Conservation (phyloP, 1,140 invertebrate species). For the Sycophaga agraensis region DNA sequence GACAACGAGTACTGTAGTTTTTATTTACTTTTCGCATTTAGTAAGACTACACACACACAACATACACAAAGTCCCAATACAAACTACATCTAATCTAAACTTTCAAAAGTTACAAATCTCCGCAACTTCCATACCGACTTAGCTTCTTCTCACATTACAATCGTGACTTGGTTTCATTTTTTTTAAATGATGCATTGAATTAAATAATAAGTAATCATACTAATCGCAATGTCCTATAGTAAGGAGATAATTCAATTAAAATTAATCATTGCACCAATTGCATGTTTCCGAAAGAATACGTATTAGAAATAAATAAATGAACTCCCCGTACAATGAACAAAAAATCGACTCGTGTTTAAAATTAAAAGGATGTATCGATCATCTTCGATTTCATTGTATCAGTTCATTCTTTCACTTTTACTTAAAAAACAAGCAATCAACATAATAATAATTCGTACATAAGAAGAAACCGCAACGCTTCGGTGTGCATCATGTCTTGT, state of each 20-base stretch:
- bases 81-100: slow-evolving; percentile 52
- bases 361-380: too few species aligned
- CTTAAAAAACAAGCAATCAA: slow-evolving; percentile 46
- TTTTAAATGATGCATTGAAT: slow-evolving; percentile 35
- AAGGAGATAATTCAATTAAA: slow-evolving; percentile 26
- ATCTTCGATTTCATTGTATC: too few species aligned
- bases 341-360: too few species aligned
- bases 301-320: neutral
- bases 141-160: slow-evolving; percentile 10
- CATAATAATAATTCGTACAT: slow-evolving; percentile 39
- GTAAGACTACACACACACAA: slow-evolving; percentile 55
- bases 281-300: slow-evolving; percentile 32
- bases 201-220: slow-evolving; percentile 37
- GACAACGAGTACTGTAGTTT: slow-evolving; percentile 33
- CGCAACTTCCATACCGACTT: slow-evolving; percentile 12
- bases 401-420: too few species aligned
- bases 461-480: slow-evolving; percentile 1
- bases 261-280: slow-evolving; percentile 40
- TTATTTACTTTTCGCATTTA: slow-evolving; percentile 33
- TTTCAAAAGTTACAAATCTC: slow-evolving; percentile 49
- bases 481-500: slow-evolving; percentile 10
- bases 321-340: too few species aligned
- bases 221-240: slow-evolving; percentile 33
- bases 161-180: slow-evolving; percentile 19
- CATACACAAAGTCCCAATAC: slow-evolving; percentile 55